Conservation (phyloP, 1,140 invertebrate species). For the Oppia nitens region DNA sequence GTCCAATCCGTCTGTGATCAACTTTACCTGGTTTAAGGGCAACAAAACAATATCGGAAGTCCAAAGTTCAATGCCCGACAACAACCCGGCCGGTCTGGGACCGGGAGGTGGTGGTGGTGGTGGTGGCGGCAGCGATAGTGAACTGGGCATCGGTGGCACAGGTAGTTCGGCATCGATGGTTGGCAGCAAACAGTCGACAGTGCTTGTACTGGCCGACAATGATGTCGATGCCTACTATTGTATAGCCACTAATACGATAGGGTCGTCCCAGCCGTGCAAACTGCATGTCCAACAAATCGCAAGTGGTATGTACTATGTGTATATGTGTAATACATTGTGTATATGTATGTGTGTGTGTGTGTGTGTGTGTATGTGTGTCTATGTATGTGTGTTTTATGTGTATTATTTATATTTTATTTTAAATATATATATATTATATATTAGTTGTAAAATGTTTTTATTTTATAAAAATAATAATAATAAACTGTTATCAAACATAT, state of each 20-base stretch:
- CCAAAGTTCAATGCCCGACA: not conserved
- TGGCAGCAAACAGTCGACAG: not conserved
- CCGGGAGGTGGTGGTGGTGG: not conserved
- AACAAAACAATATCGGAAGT: constrained; percentile 22
- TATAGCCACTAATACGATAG: constrained; percentile 21
- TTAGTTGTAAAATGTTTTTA: too few relatives aligned
- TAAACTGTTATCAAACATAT: too few relatives aligned
- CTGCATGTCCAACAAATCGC: constrained; percentile 14
- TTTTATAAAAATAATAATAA: too few relatives aligned
- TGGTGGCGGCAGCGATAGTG: not conserved
- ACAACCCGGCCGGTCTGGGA: not conserved
- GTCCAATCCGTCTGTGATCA: constrained; percentile 59
- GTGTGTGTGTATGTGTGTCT: too few relatives aligned
- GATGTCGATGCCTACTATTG: constrained; percentile 20
- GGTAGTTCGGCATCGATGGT: not conserved
- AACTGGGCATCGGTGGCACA: too few relatives aligned
- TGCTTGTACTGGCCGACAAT: constrained; percentile 2
- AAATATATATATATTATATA: too few relatives aligned
- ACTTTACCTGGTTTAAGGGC: constrained; percentile 64
- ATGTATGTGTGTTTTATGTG: too few relatives aligned
- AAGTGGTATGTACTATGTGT: not conserved
- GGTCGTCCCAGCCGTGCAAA: constrained; percentile 19
- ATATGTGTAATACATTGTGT: too few relatives aligned
- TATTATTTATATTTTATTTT: too few relatives aligned
- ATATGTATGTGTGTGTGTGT: too few relatives aligned